These are phyloP conservation scores for Phymanthus crucifer DNA, from an alignment of 92 coral and sea anemone species.

Conservation along the genomic window DNA sequence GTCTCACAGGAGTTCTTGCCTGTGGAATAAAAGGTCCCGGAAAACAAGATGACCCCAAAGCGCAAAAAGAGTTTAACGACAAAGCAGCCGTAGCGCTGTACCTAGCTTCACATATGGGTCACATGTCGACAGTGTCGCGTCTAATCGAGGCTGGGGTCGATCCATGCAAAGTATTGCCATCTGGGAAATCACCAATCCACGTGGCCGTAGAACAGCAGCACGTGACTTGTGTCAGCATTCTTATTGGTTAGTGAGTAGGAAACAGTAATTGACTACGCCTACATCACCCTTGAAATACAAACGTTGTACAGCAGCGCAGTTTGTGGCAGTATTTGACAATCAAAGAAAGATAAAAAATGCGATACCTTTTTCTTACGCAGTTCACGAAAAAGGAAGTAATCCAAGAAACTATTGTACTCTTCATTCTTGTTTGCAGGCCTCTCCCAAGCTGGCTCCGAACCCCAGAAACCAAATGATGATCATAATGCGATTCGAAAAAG, in stretches of 20 bases:
- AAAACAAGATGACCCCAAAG: conserved; percentile 31
- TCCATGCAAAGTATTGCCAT: conserved; percentile 67
- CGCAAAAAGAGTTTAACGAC: conserved; percentile 55
- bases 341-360: background rate
- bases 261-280: too few species aligned
- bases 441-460: conserved; percentile 34
- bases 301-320: too few species aligned
- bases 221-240: conserved; percentile 77
- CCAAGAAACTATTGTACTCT: background rate
- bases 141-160: conserved; percentile 65
- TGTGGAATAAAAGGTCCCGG: conserved; percentile 20
- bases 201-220: conserved; percentile 73
- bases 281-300: too few species aligned
- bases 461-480: conserved; percentile 24
- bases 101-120: conserved; percentile 88
- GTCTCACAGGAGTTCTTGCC: background rate
- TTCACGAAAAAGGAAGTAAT: background rate
- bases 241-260: conserved; percentile 76
- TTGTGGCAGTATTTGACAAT: background rate
- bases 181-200: conserved; percentile 87
- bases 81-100: conserved; percentile 87
- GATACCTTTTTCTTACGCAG: background rate
- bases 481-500: conserved; percentile 51
- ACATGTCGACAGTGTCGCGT: conserved; percentile 57
- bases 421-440: conserved; percentile 29